Percentiles rank a stretch among this genome's conserved stretches.
Conservation (phyloP, 2,888 invertebrate genomes). For the Steromphala cineraria region DNA sequence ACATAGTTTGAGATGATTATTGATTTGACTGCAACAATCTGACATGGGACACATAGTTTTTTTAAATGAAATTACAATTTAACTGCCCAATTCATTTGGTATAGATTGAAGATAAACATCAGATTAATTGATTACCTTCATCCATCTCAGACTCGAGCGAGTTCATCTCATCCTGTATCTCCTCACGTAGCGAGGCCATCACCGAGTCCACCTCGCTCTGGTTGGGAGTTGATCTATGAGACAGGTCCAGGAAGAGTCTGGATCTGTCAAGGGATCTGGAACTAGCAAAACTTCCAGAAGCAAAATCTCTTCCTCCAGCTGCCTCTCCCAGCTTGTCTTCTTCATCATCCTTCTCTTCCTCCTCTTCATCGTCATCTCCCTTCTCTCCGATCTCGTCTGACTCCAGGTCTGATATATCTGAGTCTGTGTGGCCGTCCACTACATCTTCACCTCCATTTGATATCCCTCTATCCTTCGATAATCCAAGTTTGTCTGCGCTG, state of each 20-base stretch:
- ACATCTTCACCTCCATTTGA: neutral
- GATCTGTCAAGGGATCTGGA: neutral
- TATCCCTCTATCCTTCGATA: neutral
- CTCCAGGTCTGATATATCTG: slow-evolving; percentile 3
- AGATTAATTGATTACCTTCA: slow-evolving; percentile 44
- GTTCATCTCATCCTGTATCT: slow-evolving; percentile 46
- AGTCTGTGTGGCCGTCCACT: neutral
- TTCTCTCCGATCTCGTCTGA: neutral
- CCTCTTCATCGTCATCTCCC: neutral
- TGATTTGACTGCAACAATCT: too few species aligned
- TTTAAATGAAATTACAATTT: too few species aligned
- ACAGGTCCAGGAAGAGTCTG: neutral
- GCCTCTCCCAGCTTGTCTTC: neutral
- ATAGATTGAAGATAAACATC: too few species aligned
- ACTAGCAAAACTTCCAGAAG: neutral
- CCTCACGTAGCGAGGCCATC: slow-evolving; percentile 44
- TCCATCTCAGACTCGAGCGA: slow-evolving; percentile 53
- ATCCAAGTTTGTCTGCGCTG: neutral
- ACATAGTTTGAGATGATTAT: too few species aligned
- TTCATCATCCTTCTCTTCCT: neutral
- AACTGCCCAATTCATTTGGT: too few species aligned
- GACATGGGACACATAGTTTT: too few species aligned
- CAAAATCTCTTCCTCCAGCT: neutral
- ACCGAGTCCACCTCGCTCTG: slow-evolving; percentile 12
- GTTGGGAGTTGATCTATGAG: neutral